These are phyloP conservation scores for Parazoanthus darwini DNA, from an alignment of 92 coral and sea anemone species.

Conservation along the genomic window DNA sequence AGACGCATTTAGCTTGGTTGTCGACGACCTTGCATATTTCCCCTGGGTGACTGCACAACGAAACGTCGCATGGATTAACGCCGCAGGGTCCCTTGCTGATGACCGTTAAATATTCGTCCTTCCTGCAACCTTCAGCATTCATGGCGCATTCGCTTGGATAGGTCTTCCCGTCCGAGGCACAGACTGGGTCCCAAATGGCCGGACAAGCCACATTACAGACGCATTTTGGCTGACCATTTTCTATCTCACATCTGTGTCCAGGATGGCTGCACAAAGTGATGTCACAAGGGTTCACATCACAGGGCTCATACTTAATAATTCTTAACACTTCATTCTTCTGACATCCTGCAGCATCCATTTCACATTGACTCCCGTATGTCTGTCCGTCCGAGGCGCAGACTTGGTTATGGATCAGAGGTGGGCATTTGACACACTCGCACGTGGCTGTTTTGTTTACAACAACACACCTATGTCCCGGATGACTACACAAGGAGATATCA, in stretches of 20 bases:
- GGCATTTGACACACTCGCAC: constrained; percentile 69
- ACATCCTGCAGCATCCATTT: constrained; percentile 75
- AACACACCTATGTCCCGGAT: constrained; percentile 67
- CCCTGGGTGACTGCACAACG: constrained; percentile 70
- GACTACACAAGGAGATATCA: constrained; percentile 70
- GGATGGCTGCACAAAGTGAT: constrained; percentile 63
- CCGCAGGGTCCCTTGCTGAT: constrained; percentile 39
- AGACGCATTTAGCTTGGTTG: constrained; percentile 30
- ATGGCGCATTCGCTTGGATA: constrained; percentile 69
- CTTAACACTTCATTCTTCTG: constrained; percentile 24
- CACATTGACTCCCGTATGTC: constrained; percentile 76
- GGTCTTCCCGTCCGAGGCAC: constrained; percentile 75
- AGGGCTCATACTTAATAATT: constrained; percentile 18
- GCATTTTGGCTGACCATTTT: constrained; percentile 71
- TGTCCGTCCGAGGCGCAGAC: constrained; percentile 91
- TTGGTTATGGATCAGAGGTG: constrained; percentile 41
- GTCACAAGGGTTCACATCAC: constrained; percentile 66
- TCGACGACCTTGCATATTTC: constrained; percentile 58
- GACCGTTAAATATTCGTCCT: constrained; percentile 19
- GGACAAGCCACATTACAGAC: constrained; percentile 68
- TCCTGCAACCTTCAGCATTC: constrained; percentile 69
- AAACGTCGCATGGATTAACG: constrained; percentile 62
- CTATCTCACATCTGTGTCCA: constrained; percentile 62
- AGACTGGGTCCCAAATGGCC: constrained; percentile 61
- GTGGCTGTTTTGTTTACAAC: constrained; percentile 68